A percentile compares a stretch with the other conserved stretches of the same genome.
phyloP scores from a whole-genome alignment of 2,888 invertebrate species.

The Gymnoscelis rufifasciata region DNA sequence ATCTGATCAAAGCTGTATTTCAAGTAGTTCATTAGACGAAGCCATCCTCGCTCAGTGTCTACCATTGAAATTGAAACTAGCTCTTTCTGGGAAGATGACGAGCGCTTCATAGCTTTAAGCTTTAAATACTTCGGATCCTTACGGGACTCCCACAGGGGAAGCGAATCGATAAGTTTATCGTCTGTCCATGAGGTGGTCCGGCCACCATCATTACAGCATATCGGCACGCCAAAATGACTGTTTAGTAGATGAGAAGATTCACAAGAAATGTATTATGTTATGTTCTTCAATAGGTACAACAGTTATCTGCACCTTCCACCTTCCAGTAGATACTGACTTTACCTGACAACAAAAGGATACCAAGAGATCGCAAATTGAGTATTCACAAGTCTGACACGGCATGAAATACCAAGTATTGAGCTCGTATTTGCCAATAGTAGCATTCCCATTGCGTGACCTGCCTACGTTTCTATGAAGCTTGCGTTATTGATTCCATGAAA shows the following conservation, averaged over 20 bases:
- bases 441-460: conserved; percentile 1
- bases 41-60: conserved; percentile 62
- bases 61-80: conserved; percentile 76
- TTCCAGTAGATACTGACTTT: too few relatives aligned
- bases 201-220: conserved; percentile 11
- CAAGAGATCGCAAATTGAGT: not conserved
- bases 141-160: conserved; percentile 41
- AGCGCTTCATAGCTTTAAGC: conserved; percentile 42
- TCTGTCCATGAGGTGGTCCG: conserved; percentile 12
- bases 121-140: conserved; percentile 45
- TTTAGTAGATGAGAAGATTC: too few relatives aligned
- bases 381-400: not conserved
- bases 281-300: too few relatives aligned
- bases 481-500: conserved; percentile 8
- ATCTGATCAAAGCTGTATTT: conserved; percentile 65
- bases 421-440: not conserved
- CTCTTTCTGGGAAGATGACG: conserved; percentile 58
- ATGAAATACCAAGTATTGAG: not conserved
- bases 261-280: too few relatives aligned
- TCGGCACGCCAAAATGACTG: not conserved
- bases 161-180: conserved; percentile 35
- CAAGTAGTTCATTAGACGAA: conserved; percentile 72
- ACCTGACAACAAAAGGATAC: not conserved
- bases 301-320: too few relatives aligned
- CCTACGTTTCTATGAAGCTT: not conserved